phyloP scores from a whole-genome alignment of 2,797 vertebrate genomes.

The Telmatherina bonti region DNA sequence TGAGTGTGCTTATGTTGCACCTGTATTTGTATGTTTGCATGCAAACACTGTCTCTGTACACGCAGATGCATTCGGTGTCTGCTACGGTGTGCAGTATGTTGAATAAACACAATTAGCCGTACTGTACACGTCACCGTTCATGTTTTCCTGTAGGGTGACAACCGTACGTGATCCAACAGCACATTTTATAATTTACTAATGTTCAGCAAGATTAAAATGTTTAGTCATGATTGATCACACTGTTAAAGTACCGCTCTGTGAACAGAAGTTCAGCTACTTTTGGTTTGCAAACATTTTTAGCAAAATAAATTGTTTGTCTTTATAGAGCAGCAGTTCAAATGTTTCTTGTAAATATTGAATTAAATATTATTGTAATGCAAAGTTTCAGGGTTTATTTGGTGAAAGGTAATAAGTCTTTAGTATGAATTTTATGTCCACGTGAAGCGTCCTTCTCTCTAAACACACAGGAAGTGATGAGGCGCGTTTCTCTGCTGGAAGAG shows the following conservation, averaged over 20 bases:
- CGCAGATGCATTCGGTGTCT: too few relatives aligned
- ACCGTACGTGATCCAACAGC: neutral
- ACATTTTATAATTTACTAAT: neutral
- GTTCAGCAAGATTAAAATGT: too few relatives aligned
- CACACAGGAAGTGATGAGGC: too few relatives aligned
- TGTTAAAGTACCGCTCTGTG: too few relatives aligned
- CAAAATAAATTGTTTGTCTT: neutral
- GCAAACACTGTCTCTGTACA: neutral
- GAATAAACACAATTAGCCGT: neutral
- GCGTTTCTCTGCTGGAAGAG: too few relatives aligned
- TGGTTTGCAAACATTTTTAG: neutral
- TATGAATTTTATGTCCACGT: too few relatives aligned
- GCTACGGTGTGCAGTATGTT: neutral
- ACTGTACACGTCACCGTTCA: neutral
- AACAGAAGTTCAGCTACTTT: neutral
- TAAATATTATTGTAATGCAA: too few relatives aligned
- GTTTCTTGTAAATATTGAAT: too few relatives aligned
- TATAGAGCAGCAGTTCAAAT: too few relatives aligned
- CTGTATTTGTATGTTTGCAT: neutral
- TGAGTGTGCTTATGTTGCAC: neutral
- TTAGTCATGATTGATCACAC: neutral
- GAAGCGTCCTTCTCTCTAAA: too few relatives aligned
- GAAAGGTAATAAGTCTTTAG: too few relatives aligned
- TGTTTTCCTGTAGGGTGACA: neutral
- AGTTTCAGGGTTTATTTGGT: too few relatives aligned